These are phyloP conservation scores for Drosophila formosana DNA, from an alignment of 2,888 invertebrate species.

Conservation along the genomic window DNA sequence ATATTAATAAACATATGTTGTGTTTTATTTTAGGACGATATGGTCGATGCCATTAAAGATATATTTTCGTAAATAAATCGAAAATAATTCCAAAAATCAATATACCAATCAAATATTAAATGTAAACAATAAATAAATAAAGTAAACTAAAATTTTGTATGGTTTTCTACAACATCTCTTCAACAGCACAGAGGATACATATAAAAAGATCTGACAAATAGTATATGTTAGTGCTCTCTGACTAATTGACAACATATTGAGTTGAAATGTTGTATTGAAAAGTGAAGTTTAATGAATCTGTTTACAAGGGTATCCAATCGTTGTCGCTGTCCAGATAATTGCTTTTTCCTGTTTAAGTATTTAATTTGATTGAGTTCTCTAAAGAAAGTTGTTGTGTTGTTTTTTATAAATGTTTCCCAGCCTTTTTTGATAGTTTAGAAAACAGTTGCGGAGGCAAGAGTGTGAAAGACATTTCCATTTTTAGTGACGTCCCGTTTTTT, in stretches of 20 bases:
- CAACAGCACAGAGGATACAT: no score
- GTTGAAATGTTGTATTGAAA: not conserved
- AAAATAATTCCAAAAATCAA: not conserved
- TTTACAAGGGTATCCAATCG: conserved; percentile 5
- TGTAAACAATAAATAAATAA: conserved; percentile 3
- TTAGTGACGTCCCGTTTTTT: conserved; percentile 47
- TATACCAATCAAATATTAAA: not conserved
- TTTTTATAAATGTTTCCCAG: conserved; percentile 31
- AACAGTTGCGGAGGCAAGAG: conserved; percentile 25
- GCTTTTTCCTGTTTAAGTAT: conserved; percentile 13
- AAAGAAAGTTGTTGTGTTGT: not conserved
- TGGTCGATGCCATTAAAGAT: conserved; percentile 42
- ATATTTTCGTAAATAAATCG: conserved; percentile 27
- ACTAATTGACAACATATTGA: conserved; percentile 1
- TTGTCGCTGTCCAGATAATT: conserved; percentile 1
- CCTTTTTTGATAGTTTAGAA: conserved; percentile 40
- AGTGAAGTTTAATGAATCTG: conserved; percentile 4
- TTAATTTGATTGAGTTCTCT: conserved; percentile 45
- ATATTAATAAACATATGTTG: not conserved
- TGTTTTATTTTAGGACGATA: conserved; percentile 29
- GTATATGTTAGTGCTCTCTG: not conserved
- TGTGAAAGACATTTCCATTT: conserved; percentile 43
- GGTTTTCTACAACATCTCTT: not conserved
- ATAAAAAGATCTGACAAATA: conserved; percentile 3
- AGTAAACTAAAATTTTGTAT: no score